Evolutionary conservation across 2,797 vertebrate species (phyloP).

Genomic region (Poecilia velifera): DNA sequence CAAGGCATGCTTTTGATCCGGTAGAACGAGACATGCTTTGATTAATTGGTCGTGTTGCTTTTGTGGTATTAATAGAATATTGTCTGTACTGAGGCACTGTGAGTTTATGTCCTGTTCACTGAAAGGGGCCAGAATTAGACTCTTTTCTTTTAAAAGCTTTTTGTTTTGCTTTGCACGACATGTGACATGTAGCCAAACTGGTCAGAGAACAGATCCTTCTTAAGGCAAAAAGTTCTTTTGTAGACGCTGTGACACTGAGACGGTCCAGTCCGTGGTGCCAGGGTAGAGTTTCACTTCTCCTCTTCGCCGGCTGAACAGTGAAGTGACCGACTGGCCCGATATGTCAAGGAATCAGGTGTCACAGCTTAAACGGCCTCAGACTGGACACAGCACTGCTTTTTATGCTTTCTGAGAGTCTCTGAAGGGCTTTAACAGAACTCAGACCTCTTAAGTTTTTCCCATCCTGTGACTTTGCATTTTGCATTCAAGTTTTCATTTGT

Average conservation of each 20-base stretch:
- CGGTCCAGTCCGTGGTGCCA: not conserved
- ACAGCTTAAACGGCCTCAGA: slow-evolving; percentile 13
- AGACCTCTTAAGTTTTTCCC: not conserved
- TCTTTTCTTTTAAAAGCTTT: slow-evolving; percentile 3
- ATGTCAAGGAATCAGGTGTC: slow-evolving; percentile 58
- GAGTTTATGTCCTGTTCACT: slow-evolving; percentile 20
- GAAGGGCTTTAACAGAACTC: not conserved
- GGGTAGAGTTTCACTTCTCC: slow-evolving; percentile 55
- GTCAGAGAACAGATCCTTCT: not conserved
- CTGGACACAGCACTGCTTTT: not conserved
- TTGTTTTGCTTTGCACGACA: not conserved
- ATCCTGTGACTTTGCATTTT: not conserved
- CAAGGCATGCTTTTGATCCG: slow-evolving; percentile 68
- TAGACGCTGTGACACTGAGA: not conserved
- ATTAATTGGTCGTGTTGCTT: slow-evolving; percentile 62
- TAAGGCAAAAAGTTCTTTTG: not conserved
- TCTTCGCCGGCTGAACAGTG: slow-evolving; percentile 30
- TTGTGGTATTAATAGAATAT: slow-evolving; percentile 65
- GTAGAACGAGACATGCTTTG: slow-evolving; percentile 53
- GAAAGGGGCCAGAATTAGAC: slow-evolving; percentile 35
- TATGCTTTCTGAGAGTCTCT: not conserved
- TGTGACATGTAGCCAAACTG: not conserved
- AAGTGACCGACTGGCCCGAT: slow-evolving; percentile 49
- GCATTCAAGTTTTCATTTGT: not conserved
- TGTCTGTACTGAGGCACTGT: slow-evolving; percentile 54